Percentiles rank a stretch among this genome's conserved stretches.
phyloP scores from a whole-genome alignment of 1,140 invertebrate species.

The Ceratitis capitata region DNA sequence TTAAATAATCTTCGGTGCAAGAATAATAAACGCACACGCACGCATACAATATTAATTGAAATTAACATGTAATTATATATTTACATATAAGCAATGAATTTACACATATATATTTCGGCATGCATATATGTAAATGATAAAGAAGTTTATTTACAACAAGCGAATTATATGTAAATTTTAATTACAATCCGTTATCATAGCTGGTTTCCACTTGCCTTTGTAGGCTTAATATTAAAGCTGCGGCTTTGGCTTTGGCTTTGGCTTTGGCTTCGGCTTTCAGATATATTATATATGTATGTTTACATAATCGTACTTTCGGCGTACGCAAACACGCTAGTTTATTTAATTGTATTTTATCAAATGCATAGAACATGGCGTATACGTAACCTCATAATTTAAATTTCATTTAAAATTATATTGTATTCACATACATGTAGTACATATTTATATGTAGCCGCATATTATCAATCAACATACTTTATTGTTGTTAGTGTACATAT shows the following conservation, averaged over 20 bases:
- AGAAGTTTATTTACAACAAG: neutral
- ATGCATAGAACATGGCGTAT: neutral
- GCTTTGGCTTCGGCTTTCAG: too few relatives aligned
- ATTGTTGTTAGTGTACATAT: neutral
- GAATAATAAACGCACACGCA: neutral
- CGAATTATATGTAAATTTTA: neutral
- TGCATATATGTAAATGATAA: neutral
- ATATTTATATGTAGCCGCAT: neutral
- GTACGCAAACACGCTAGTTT: neutral
- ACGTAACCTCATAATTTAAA: neutral
- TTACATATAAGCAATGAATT: neutral
- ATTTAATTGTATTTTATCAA: neutral
- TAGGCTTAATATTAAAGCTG: neutral
- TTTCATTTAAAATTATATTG: neutral
- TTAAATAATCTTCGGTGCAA: neutral
- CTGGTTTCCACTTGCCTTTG: neutral
- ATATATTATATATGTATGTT: neutral
- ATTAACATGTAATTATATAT: neutral
- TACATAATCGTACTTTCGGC: neutral
- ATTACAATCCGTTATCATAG: neutral
- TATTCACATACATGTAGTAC: neutral
- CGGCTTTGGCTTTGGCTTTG: neutral
- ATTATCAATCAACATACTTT: neutral
- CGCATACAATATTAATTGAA: too few relatives aligned
- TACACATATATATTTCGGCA: neutral